Evolutionary conservation across 2,797 vertebrate genomes (phyloP).

Genomic region (Clamator glandarius): DNA sequence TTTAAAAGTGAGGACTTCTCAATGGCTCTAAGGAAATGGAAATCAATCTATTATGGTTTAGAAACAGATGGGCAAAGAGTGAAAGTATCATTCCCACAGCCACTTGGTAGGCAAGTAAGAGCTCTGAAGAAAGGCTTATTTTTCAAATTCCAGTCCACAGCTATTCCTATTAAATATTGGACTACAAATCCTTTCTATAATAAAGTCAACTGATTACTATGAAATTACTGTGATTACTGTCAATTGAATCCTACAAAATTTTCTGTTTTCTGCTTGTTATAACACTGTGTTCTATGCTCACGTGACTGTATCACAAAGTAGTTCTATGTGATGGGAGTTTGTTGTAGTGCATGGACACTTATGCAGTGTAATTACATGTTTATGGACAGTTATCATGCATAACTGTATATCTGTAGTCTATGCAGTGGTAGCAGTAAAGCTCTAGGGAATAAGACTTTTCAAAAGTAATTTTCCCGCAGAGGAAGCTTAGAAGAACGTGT

Average conservation of each 20-base stretch:
- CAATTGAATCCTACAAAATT: background rate
- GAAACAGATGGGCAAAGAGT: background rate
- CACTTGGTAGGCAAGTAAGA: background rate
- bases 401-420: background rate
- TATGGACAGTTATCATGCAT: background rate
- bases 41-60: background rate
- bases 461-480: background rate
- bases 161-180: background rate
- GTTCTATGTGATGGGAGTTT: background rate
- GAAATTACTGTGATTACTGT: background rate
- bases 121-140: background rate
- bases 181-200: background rate
- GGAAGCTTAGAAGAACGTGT: background rate
- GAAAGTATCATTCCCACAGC: background rate
- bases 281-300: background rate
- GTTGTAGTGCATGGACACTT: background rate
- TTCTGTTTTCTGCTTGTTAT: background rate
- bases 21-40: background rate
- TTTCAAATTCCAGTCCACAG: background rate
- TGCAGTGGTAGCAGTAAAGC: background rate
- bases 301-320: background rate
- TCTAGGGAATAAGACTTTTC: background rate
- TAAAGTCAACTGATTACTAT: background rate
- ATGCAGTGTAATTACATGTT: background rate
- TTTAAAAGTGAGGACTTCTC: background rate